Evolutionary conservation across 1,140 invertebrate genomes (phyloP).

Genomic region (Apocrypta bakeri): DNA sequence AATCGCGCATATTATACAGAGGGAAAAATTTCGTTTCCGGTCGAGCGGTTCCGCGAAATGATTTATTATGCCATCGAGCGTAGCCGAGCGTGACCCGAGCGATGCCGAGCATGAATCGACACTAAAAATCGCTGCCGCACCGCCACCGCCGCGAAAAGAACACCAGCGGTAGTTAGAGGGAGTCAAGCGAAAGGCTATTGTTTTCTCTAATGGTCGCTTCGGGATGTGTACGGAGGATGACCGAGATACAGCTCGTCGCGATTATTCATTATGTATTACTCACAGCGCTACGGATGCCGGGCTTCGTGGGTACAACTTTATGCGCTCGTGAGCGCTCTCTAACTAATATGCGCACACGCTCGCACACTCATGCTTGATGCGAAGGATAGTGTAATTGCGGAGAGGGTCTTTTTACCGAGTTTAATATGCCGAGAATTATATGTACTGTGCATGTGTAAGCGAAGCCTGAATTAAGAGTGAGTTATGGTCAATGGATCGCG

Average conservation of each 20-base stretch:
- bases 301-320: neutral
- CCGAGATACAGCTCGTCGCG: neutral
- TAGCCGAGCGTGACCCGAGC: slow-evolving; percentile 69
- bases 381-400: neutral
- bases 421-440: neutral
- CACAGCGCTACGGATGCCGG: neutral
- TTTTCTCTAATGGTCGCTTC: slow-evolving; percentile 63
- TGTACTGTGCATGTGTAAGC: too few species aligned
- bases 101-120: slow-evolving; percentile 68
- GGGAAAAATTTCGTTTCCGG: slow-evolving; percentile 70
- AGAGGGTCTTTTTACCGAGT: neutral
- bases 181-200: slow-evolving; percentile 60
- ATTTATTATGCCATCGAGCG: slow-evolving; percentile 72
- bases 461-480: too few species aligned
- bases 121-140: slow-evolving; percentile 60
- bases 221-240: slow-evolving; percentile 40
- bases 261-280: slow-evolving; percentile 1
- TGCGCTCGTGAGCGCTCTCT: neutral
- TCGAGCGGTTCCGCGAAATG: slow-evolving; percentile 71
- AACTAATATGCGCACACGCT: slow-evolving; percentile 4
- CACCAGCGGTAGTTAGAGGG: neutral
- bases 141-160: slow-evolving; percentile 39
- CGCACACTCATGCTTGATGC: too few species aligned
- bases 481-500: too few species aligned
- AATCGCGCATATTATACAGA: slow-evolving; percentile 59